Base-by-base conservation (phyloP, 2,113 vertebrate genomes). In the Sterrhoptilus dennistouni region DNA sequence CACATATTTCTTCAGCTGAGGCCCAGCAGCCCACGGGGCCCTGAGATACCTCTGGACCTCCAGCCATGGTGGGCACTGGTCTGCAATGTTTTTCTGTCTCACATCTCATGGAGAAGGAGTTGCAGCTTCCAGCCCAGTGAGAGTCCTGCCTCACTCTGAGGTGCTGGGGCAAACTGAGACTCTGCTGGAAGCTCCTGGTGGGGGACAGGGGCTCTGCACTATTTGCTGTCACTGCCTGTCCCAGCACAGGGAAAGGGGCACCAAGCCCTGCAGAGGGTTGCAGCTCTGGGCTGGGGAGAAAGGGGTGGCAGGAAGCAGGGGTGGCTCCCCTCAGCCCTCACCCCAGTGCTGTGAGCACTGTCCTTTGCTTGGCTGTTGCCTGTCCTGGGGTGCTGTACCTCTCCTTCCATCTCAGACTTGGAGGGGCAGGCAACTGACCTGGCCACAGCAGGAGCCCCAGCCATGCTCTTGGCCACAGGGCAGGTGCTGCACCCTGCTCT, bases 1-100 rank as follows among this genome's bases (percentile, higher is more conserved):
- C 35, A 99, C 98, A 1, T 99, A 99, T 93, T 99, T 99, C 98
- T 99, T 99, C 98, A 99, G 99, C 97, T 99, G 98, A 99, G 53
- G 54, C 47, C 10, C 0, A 0, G 21, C 45, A 38, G 29, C 64
- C 60, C 9, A 14, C 0, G 0, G 69, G 15, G 63, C 59, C 66
- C 33, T 25, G 60, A 23, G 16, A 59, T 68, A 59, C 42, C 83
- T 59, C 66, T 49, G 77, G 38, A 23, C 14, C n/a, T 19, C 12
- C 1, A 9, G 36, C 74, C 11, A 4, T 2, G 27, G n/a, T 74
- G 35, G 83, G 64, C 54, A 28, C 50, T 12, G 44, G 14, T 38
- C 45, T 2, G 0, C 0, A 1, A 4, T 56, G 56, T 47, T 84
- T 40, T 31, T 76, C 29, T 53, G 63, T 44, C 45, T 81, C 29